These are phyloP conservation scores for Reticulitermes lucifugus DNA, from an alignment of 2,888 invertebrate genomes.

Conservation along the genomic window DNA sequence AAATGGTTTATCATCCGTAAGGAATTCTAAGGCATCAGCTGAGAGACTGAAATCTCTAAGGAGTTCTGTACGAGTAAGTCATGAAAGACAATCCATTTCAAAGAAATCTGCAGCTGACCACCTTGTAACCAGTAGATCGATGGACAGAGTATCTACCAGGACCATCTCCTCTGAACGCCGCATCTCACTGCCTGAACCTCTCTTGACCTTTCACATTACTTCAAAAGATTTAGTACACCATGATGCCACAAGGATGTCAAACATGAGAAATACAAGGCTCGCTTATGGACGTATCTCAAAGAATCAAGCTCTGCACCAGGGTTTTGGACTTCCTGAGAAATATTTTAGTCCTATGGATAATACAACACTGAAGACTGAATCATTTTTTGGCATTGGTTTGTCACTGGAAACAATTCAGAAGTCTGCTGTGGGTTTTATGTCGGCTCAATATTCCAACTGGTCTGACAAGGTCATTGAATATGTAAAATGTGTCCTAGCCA, in stretches of 20 bases:
- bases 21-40: too few relatives aligned
- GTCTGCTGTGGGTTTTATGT: not conserved
- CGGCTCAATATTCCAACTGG: not conserved
- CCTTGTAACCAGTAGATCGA: too few relatives aligned
- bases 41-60: too few relatives aligned
- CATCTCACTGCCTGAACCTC: not conserved
- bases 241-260: not conserved
- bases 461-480: not conserved
- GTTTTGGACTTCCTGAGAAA: not conserved
- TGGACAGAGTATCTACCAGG: too few relatives aligned
- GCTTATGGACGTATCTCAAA: not conserved
- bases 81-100: too few relatives aligned
- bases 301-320: not conserved
- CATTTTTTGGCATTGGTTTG: not conserved
- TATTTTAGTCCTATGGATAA: not conserved
- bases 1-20: too few relatives aligned
- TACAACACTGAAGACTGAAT: constrained; percentile 21
- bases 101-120: too few relatives aligned
- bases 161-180: not conserved
- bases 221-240: too few relatives aligned
- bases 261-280: not conserved
- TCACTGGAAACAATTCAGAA: not conserved
- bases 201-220: too few relatives aligned
- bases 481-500: not conserved
- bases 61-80: too few relatives aligned